These are phyloP conservation scores for Trichonephila clavipes DNA, from an alignment of 1,140 invertebrate species.

Conservation along the genomic window DNA sequence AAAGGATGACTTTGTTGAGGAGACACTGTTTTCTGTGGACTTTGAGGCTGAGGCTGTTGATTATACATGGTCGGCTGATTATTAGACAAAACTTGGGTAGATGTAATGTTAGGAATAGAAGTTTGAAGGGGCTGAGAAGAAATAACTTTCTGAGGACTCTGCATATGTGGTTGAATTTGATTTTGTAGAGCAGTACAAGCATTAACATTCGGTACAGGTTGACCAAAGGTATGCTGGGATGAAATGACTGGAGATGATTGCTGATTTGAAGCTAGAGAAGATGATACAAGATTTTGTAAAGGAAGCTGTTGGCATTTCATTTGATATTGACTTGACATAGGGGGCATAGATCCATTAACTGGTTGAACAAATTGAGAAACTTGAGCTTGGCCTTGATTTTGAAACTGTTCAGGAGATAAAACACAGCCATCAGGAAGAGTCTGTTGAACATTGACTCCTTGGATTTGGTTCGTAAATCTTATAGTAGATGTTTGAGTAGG, in stretches of 20 bases:
- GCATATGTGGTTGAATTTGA: background rate
- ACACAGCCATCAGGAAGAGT: slow-evolving; percentile 15
- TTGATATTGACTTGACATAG: slow-evolving; percentile 7
- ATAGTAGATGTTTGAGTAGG: slow-evolving; percentile 28
- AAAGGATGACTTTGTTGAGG: slow-evolving; percentile 47
- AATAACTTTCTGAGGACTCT: slow-evolving; percentile 55
- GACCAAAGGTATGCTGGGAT: slow-evolving; percentile 47
- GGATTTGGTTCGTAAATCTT: slow-evolving; percentile 42
- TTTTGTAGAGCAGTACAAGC: background rate
- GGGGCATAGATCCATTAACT: slow-evolving; percentile 10
- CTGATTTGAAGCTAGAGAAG: slow-evolving; percentile 15
- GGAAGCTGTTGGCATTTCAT: slow-evolving; percentile 34
- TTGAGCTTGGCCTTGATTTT: slow-evolving; percentile 31
- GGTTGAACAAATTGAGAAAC: slow-evolving; percentile 41
- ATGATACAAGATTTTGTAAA: slow-evolving; percentile 42
- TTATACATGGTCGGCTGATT: background rate
- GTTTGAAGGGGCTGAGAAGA: background rate
- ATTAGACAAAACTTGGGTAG: background rate
- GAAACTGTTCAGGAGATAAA: slow-evolving; percentile 58
- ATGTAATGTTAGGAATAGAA: slow-evolving; percentile 2
- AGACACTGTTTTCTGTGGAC: slow-evolving; percentile 47
- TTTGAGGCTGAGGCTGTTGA: slow-evolving; percentile 29
- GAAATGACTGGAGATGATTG: slow-evolving; percentile 29
- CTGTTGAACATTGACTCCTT: background rate
- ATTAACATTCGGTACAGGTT: slow-evolving; percentile 2